Evolutionary conservation across 2,113 vertebrate genomes (phyloP).

Genomic region (Poecile atricapillus): DNA sequence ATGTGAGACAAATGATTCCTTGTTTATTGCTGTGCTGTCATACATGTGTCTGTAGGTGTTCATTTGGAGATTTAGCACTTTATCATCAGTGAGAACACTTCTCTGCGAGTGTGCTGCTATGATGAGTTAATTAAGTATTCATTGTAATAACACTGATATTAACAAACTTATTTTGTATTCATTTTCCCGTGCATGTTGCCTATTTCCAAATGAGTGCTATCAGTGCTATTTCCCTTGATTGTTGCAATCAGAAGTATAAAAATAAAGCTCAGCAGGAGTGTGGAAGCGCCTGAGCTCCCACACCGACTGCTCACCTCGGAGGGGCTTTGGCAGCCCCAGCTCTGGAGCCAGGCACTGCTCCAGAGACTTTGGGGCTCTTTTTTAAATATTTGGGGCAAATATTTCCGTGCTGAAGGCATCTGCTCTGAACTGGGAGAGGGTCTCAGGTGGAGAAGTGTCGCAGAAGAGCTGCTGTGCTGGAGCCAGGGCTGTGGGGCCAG

Average conservation of each 20-base stretch:
- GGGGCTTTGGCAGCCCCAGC: background rate
- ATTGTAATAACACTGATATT: slow-evolving; percentile 32
- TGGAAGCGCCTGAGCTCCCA: fast-evolving
- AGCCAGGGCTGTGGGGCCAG: background rate
- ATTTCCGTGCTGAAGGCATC: fast-evolving
- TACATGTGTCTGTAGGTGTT: background rate
- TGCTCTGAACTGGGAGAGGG: fast-evolving
- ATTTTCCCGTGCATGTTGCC: background rate
- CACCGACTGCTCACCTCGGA: fast-evolving
- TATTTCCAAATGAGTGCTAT: background rate
- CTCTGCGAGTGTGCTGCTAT: background rate
- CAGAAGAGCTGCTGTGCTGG: background rate
- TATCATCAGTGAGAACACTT: background rate
- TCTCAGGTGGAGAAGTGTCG: fast-evolving
- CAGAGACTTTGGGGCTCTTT: background rate
- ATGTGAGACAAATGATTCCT: background rate
- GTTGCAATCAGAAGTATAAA: background rate
- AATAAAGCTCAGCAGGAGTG: background rate
- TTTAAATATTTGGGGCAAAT: too few relatives aligned
- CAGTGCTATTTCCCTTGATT: background rate
- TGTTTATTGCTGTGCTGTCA: background rate
- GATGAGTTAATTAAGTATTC: slow-evolving; percentile 35
- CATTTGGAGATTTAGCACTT: slow-evolving; percentile 32
- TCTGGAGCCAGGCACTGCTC: background rate
- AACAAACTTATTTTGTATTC: background rate